phyloP scores from a whole-genome alignment of 2,888 invertebrate genomes.

The Brachypalpus laphriformis region DNA sequence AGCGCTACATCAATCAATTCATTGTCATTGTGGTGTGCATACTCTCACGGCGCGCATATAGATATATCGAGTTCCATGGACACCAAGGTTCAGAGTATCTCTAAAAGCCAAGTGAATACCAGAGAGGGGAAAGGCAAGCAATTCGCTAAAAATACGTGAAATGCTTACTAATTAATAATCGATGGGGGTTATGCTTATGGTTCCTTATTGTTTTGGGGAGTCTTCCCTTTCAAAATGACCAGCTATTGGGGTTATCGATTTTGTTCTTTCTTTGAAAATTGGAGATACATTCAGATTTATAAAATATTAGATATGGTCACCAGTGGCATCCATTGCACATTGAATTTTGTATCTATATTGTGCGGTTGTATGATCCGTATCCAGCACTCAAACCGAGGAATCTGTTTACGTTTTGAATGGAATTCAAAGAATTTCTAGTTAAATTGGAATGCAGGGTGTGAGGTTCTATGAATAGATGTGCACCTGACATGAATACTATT shows the following conservation, averaged over 20 bases:
- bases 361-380: background rate
- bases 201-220: constrained; percentile 12
- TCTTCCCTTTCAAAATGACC: constrained; percentile 30
- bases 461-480: constrained; percentile 50
- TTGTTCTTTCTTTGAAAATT: background rate
- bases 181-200: constrained; percentile 5
- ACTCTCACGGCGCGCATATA: background rate
- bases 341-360: background rate
- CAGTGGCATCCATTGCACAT: background rate
- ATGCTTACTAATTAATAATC: constrained; percentile 48
- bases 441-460: constrained; percentile 57
- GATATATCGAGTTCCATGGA: constrained; percentile 40
- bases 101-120: too few species aligned
- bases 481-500: constrained; percentile 62
- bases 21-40: constrained; percentile 22
- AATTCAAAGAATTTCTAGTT: constrained; percentile 63
- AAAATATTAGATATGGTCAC: background rate
- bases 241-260: background rate
- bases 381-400: constrained; percentile 5
- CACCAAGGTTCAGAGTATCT: constrained; percentile 51
- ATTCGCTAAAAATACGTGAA: constrained; percentile 54
- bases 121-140: constrained; percentile 10
- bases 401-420: constrained; percentile 66
- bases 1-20: constrained; percentile 20
- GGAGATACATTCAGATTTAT: background rate